phyloP scores from a whole-genome alignment of 1,140 invertebrate genomes.

The Brachionus calyciflorus region DNA sequence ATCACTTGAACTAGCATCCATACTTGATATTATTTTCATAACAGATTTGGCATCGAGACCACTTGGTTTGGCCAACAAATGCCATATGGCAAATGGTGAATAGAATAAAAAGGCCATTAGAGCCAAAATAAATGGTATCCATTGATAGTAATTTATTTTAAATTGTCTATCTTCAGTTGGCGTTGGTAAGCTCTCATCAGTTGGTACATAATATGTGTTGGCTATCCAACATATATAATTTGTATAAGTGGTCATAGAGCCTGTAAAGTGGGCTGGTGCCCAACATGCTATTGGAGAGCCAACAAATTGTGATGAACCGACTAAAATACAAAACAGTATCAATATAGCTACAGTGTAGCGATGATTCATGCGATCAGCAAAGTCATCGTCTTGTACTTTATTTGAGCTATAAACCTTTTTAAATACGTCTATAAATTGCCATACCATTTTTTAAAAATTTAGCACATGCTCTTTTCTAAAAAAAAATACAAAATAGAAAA shows the following conservation, averaged over 20 bases:
- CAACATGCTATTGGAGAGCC: slow-evolving; percentile 83
- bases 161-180: not conserved
- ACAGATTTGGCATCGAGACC: slow-evolving; percentile 46
- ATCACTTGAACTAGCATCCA: slow-evolving; percentile 1
- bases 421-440: slow-evolving; percentile 46
- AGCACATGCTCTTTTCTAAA: too few relatives aligned
- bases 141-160: slow-evolving; percentile 46
- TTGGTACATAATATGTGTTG: slow-evolving; percentile 62
- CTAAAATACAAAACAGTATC: slow-evolving; percentile 75
- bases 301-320: slow-evolving; percentile 85
- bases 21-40: slow-evolving; percentile 13
- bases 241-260: slow-evolving; percentile 52
- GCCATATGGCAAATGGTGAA: slow-evolving; percentile 45
- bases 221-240: slow-evolving; percentile 62
- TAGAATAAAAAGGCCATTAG: slow-evolving; percentile 45
- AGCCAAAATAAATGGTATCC: slow-evolving; percentile 48
- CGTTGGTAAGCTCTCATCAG: slow-evolving; percentile 54
- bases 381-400: slow-evolving; percentile 50
- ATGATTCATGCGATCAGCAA: slow-evolving; percentile 50
- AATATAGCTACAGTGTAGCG: slow-evolving; percentile 70
- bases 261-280: slow-evolving; percentile 51
- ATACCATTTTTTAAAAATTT: slow-evolving; percentile 33
- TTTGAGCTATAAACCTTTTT: slow-evolving; percentile 10
- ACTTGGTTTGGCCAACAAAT: slow-evolving; percentile 7
- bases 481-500: too few relatives aligned